These are phyloP conservation scores for Amiota communis DNA, from an alignment of 2,888 invertebrate species.

Conservation along the genomic window DNA sequence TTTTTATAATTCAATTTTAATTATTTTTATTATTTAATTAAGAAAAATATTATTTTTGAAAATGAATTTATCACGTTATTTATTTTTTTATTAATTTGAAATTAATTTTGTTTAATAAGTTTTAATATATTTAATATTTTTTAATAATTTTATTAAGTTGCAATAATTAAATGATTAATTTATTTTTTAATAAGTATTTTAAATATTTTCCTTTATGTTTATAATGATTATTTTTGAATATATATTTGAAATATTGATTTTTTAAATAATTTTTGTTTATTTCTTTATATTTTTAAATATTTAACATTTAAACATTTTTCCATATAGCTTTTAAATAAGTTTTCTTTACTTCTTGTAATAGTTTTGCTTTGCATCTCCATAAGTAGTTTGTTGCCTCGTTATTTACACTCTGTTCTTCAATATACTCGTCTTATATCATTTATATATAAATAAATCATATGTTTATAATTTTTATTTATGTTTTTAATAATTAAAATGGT, in stretches of 20 bases:
- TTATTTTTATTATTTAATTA: not conserved
- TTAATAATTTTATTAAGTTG: conserved; percentile 31
- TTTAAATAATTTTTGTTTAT: conserved; percentile 17
- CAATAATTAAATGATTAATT: not conserved
- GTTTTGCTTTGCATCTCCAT: conserved; percentile 51
- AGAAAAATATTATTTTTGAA: conserved; percentile 12
- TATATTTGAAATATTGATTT: too few relatives aligned
- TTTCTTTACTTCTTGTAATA: too few relatives aligned
- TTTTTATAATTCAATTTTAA: not conserved
- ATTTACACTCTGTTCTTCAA: conserved; percentile 53
- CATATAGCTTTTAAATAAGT: too few relatives aligned
- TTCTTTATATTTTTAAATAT: not conserved
- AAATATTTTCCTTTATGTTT: too few relatives aligned
- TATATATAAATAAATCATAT: not conserved
- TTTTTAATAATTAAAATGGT: conserved; percentile 34
- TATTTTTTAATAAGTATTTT: too few relatives aligned
- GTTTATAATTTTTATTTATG: conserved; percentile 30
- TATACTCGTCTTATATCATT: not conserved
- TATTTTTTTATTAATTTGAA: conserved; percentile 29
- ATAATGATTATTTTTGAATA: too few relatives aligned
- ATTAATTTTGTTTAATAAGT: conserved; percentile 31
- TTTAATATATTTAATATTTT: conserved; percentile 34
- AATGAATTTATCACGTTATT: conserved; percentile 43
- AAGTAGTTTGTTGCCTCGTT: conserved; percentile 61
- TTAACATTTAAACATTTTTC: conserved; percentile 7